Evolutionary conservation across 2,113 vertebrate species (phyloP), one percentile per base, ranked within the genome.

Genomic region (Scomber scombrus): DNA sequence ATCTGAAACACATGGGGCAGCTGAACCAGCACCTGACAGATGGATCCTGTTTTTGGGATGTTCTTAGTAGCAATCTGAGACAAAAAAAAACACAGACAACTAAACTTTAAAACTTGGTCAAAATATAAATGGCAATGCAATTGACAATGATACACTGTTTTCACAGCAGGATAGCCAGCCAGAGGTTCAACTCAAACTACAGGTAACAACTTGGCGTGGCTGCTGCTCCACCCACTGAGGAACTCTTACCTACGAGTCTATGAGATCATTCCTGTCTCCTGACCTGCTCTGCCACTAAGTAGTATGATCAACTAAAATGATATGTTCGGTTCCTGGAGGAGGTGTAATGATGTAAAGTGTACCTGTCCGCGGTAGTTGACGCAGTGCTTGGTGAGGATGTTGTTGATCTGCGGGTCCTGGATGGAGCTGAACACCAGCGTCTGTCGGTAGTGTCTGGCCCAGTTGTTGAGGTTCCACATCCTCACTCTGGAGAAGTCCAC

Each of bases 401-500:
- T 97, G 90, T 97, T 98, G 87, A 99, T 96, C 90, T 98, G 97
- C 0, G 98, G 96, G 29, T 99, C 94, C 85, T 96, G 97, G 61
- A 99, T 90, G 31, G 95, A 95, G 6, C 97, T 97, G 76, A 99
- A 98, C 62, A 99, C 91, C 88, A 99, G 90, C 0, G 97, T 99
- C 94, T 99, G 98, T 18, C 98, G 95, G 90, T 98, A 99, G 88
- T 95, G 95, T 88, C 77, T 93, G 56, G 96, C 92, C 97, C 97
- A 98, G 90, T 96, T 97, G 78, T 96, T 97, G 78, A 99, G 95
- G 87, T 92, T 97, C 96, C 95, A 97, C 96, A 98, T 97, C 51
- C 98, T 95, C 50, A 99, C 98, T 7, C 97, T 95, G 71, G 98
- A 99, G 18, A 99, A 99, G 91, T 99, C 97, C 2, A 99, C 97